Conservation (phyloP, 1,140 invertebrate genomes). For the Episyrphus balteatus region DNA sequence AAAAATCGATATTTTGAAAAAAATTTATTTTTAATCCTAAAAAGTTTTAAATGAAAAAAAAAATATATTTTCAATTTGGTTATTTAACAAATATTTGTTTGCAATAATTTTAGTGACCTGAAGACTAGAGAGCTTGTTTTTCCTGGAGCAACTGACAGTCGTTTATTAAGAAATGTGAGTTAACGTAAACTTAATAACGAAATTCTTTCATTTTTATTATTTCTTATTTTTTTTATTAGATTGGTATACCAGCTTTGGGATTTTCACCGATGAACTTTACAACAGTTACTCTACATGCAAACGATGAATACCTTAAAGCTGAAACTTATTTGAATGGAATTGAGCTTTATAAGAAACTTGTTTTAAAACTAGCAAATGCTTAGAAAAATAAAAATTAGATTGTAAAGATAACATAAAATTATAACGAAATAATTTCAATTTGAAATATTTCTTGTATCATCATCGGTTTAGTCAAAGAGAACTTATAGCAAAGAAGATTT, state of each 20-base stretch:
- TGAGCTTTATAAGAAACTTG: constrained; percentile 46
- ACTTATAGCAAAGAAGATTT: too few relatives aligned
- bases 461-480: too few relatives aligned
- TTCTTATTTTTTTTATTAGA: not conserved
- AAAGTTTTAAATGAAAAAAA: too few relatives aligned
- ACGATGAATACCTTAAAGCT: constrained; percentile 65
- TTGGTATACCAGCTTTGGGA: constrained; percentile 63
- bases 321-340: constrained; percentile 60
- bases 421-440: too few relatives aligned
- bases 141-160: constrained; percentile 68
- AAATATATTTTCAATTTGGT: not conserved
- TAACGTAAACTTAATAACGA: too few relatives aligned
- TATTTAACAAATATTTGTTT: not conserved
- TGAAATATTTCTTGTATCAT: too few relatives aligned
- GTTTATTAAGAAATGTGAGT: constrained; percentile 52
- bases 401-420: too few relatives aligned
- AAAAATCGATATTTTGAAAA: too few relatives aligned
- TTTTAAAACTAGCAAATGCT: too few relatives aligned
- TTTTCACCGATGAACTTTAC: constrained; percentile 76
- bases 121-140: constrained; percentile 60
- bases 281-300: constrained; percentile 62
- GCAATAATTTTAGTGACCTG: constrained; percentile 37
- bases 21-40: too few relatives aligned
- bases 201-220: too few relatives aligned
- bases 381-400: too few relatives aligned